Base-by-base conservation (phyloP, 2,888 invertebrate species). In the Hyppa rectilinea region DNA sequence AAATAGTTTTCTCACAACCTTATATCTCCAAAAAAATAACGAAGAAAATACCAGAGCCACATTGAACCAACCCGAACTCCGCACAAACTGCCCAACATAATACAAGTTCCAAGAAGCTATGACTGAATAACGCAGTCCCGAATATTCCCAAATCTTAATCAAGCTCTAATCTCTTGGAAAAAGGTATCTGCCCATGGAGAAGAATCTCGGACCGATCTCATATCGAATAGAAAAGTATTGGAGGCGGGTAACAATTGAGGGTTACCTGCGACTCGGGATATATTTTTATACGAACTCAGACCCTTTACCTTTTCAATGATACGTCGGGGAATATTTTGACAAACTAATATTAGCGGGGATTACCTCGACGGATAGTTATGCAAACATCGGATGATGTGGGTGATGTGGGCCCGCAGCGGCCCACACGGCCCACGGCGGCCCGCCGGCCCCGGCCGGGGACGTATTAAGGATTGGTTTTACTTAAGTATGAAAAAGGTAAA, bases 311-410 rank as follows among this genome's bases (percentile, higher is more conserved):
- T 85, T 85, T 86, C 87, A 84, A 84, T 86, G 87, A 86, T 85
- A 87, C 78, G 83, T 81, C 75, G 66, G 81, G 82, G 81, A 82
- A 88, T 81, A 85, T 87, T 88, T 85, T 87, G 87, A 87, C 87
- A 86, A 87, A 88, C 87, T 89, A 88, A 89, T 89, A 88, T 87
- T 87, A 87, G 88, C 76, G 75, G 72, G 77, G 82, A 85, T 85
- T 82, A 81, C 84, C 66, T 77, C 63, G 66, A 61, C 69, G 68
- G 72, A 80, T 82, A 82, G 86, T 80, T 82, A 84, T 84, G 85
- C 85, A 87, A 86, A 88, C 84, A 82, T 68, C 43, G 65, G 36
- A 70, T 70, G 72, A 69, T 55, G 64, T 59, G 70, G 62, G 59
- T 66, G 23, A 43, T 50, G 23, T 36, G 66, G 40, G 36, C 67